These are phyloP conservation scores for Paracentrotus lividus DNA, from an alignment of 53 echinoderm and acorn worm species.

Conservation along the genomic window DNA sequence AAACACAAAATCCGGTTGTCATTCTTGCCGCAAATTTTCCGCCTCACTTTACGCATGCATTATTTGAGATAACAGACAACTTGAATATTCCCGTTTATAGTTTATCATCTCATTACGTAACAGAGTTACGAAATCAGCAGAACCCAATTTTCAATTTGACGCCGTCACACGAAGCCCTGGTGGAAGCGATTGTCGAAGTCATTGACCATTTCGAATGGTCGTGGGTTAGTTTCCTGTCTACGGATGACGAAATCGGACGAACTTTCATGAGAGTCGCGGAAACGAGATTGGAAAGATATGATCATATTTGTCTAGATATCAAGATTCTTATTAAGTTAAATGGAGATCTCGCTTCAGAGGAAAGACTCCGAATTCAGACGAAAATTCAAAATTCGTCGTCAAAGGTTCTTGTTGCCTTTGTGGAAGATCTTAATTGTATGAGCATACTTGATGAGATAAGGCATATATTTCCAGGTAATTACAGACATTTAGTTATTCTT, in stretches of 20 bases:
- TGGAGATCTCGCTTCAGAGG: background rate
- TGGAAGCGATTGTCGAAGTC: slow-evolving; percentile 14
- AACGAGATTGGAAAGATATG: background rate
- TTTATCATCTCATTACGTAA: background rate
- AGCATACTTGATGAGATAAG: background rate
- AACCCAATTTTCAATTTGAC: background rate
- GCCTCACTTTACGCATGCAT: background rate
- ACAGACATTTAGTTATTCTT: background rate
- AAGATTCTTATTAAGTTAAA: background rate
- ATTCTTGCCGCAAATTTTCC: slow-evolving; percentile 31
- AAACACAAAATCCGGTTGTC: background rate
- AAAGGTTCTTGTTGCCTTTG: slow-evolving; percentile 21
- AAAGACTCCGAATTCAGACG: background rate
- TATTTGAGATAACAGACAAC: background rate
- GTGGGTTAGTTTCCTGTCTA: slow-evolving; percentile 33
- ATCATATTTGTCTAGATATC: background rate
- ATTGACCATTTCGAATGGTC: slow-evolving; percentile 59
- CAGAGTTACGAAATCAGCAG: background rate
- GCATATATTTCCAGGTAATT: slow-evolving; percentile 18
- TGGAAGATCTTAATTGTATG: background rate
- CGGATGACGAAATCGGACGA: background rate
- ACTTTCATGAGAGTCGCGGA: background rate
- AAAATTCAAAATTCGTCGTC: slow-evolving; percentile 22
- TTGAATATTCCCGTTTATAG: slow-evolving; percentile 27
- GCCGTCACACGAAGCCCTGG: slow-evolving; percentile 26